A percentile compares a stretch with the other conserved stretches of the same genome.
Evolutionary conservation across 2,797 vertebrate genomes (phyloP).

Genomic region (Perodicticus potto): DNA sequence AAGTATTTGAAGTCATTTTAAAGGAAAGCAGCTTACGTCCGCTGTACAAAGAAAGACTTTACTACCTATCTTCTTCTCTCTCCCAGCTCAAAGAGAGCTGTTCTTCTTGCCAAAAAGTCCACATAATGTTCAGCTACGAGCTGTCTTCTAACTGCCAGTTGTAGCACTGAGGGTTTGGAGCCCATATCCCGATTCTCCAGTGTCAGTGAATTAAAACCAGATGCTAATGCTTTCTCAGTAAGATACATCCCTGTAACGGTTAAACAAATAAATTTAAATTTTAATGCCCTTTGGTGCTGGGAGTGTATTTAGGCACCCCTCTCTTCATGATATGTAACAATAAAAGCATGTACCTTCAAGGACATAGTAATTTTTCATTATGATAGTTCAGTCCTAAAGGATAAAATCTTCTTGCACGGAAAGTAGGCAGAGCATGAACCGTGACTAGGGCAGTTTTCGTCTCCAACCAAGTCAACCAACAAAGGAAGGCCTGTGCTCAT

Average conservation of each 20-base stretch:
- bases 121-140: not conserved
- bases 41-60: slow-evolving; percentile 25
- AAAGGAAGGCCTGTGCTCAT: slow-evolving; percentile 78
- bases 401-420: slow-evolving; percentile 62
- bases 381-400: slow-evolving; percentile 52
- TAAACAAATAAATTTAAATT: slow-evolving; percentile 68
- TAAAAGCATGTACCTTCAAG: slow-evolving; percentile 52
- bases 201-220: slow-evolving; percentile 59
- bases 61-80: not conserved
- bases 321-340: slow-evolving; percentile 50
- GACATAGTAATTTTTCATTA: slow-evolving; percentile 70
- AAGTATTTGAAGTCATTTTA: not conserved
- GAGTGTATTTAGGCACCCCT: slow-evolving; percentile 53
- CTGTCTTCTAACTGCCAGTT: not conserved
- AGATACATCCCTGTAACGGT: not conserved
- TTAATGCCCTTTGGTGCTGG: slow-evolving; percentile 39
- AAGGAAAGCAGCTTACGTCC: not conserved
- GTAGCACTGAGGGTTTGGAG: slow-evolving; percentile 24
- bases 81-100: not conserved
- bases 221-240: slow-evolving; percentile 30
- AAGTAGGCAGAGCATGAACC: slow-evolving; percentile 67
- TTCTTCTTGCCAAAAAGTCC: slow-evolving; percentile 1
- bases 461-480: slow-evolving; percentile 78
- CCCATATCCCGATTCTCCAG: not conserved
- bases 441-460: slow-evolving; percentile 57